Conservation (phyloP, 37 sponge, comb jelly and placozoan genomes). For the Lycopodina hypogea region DNA sequence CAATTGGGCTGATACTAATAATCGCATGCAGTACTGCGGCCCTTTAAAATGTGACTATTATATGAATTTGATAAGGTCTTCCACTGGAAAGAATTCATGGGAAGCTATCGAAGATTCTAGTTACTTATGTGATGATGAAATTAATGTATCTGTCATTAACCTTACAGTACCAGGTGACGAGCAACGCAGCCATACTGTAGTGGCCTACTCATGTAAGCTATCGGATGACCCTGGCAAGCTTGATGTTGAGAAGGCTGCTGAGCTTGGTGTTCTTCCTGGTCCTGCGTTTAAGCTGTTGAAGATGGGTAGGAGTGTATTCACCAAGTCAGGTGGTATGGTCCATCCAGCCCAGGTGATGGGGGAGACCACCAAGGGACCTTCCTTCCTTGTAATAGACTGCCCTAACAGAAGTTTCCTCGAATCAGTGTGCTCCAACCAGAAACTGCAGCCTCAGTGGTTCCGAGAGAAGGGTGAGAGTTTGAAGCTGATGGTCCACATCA, state of each 20-base stretch:
- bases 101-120: background rate
- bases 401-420: conserved; percentile 27
- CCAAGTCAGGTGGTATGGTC: conserved; percentile 41
- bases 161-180: background rate
- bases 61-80: background rate
- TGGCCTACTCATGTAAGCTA: conserved; percentile 52
- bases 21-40: background rate
- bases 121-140: conserved; percentile 7
- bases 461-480: background rate
- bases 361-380: conserved; percentile 42
- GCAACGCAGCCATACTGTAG: background rate
- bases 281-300: conserved; percentile 32
- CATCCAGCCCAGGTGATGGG: conserved; percentile 63
- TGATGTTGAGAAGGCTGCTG: conserved; percentile 44
- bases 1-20: no score
- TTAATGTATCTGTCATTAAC: background rate
- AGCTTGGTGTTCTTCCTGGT: conserved; percentile 53
- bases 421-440: conserved; percentile 4
- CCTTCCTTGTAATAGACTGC: conserved; percentile 66
- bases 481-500: conserved; percentile 49
- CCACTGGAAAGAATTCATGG: background rate
- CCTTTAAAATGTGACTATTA: background rate
- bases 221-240: conserved; percentile 62
- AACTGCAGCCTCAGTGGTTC: conserved; percentile 18
- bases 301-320: conserved; percentile 41